Evolutionary conservation across 2,113 vertebrate species (phyloP), one percentile per base, ranked within the genome.

Genomic region (Nyctereutes procyonoides): DNA sequence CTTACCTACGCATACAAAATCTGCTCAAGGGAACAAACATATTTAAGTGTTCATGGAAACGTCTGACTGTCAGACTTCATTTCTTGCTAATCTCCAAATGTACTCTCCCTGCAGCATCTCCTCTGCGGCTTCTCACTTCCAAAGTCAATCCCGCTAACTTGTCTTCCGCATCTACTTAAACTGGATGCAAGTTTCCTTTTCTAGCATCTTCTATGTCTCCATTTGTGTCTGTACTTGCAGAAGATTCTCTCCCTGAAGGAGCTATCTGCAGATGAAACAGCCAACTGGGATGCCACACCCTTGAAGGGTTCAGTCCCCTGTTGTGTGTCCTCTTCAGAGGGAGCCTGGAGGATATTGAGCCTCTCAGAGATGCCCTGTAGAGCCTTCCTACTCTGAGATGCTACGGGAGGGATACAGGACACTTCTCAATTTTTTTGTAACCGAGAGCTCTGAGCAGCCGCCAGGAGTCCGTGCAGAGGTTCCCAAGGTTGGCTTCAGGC

Each of bases 81-180:
- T 63, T 55, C 51, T 11, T 19, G 15, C 24, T 16, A 11, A 58
- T 24, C 24, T 71, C 69, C n/a, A 16, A 16, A 6, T 0, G 1
- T 1, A 7, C 24, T 10, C 19, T 24, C n/a, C 55, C 63, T 26
- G 16, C 2, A 11, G 30, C 1, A 56, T 3, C 55, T 32, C 0
- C 1, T 15, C 30, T 9, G 9, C 0, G 8, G 55, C 48, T 63
- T 12, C 63, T 22, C 8, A 6, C 55, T 48, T 24, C 4, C 30
- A 30, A 16, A 3, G 17, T 2, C 55, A 48, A 4, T 17, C 4
- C 79, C 14, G 24, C 35, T 43, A 22, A 22, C 20, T 5, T 17
- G 20, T n/a, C 56, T 28, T 32, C 69, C 32, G 19, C 15, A 3
- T 20, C 15, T 74, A 0, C 79, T 22, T 35, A 38, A 4, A 30